Evolutionary conservation across 2,113 vertebrate species (phyloP), one percentile per base, ranked within the genome.

Genomic region (Callipepla californica): DNA sequence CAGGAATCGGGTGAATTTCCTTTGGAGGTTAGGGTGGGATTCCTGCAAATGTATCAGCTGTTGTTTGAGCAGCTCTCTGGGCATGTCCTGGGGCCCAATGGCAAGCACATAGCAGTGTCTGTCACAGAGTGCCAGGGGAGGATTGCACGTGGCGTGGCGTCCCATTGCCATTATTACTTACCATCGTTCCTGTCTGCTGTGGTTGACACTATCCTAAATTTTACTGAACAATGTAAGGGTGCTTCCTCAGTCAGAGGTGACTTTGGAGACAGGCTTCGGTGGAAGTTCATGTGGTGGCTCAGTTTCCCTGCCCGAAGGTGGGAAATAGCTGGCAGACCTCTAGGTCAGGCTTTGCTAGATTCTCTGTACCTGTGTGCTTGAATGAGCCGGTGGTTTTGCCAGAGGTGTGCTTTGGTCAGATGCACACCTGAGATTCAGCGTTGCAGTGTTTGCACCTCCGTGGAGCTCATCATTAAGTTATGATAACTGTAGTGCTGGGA

Each of bases 141-240:
- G 80, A 3, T 40, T 65, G 1, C 3, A 0, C 0, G 13, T 4
- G 7, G 13, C 1, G 30, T 17, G 30, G 2, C 1, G 1, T 30
- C 89, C 70, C 62, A 2, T 36, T 8, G 11, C 9, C 19, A 0
- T 15, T 25, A 32, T 32, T 9, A 15, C 36, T 21, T 30, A 12
- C 32, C 1, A 0, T n/a, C 11, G 0, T 48, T 61, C n/a, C 77
- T 21, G 30, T 40, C 40, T 40, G 40, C 40, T 12, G 40, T 40
- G 40, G 40, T 40, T 40, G 40, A 40, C 40, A 40, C 40, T 40
- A 12, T 11, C 70, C 67, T 10, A 0, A 3, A 0, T 40, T 32
- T 14, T 51, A 30, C 62, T 57, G 79, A 9, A 59, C 7, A 40
- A 23, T 75, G 62, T 18, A 40, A 62, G 89, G 70, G 69, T 30